phyloP scores from a whole-genome alignment of 2,113 vertebrate species.

The Lophura nycthemera region DNA sequence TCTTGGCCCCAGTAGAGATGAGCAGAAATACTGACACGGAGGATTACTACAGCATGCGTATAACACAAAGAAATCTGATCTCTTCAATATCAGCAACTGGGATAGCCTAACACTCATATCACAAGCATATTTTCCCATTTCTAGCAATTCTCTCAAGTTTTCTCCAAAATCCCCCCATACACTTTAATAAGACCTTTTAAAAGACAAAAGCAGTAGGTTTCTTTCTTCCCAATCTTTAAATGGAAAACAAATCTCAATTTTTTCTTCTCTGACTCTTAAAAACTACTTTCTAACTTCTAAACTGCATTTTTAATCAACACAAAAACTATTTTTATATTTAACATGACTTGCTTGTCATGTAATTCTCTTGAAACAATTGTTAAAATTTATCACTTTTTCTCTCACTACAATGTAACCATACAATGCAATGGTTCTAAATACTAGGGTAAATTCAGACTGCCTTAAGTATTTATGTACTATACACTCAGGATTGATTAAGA shows the following conservation, averaged over 20 bases:
- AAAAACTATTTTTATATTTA: background rate
- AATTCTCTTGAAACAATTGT: background rate
- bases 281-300: background rate
- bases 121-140: background rate
- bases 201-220: background rate
- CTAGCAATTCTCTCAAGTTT: background rate
- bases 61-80: fast-evolving
- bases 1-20: background rate
- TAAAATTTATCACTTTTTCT: background rate
- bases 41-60: background rate
- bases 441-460: background rate
- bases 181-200: background rate
- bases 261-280: background rate
- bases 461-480: background rate
- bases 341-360: background rate
- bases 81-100: fast-evolving
- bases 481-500: background rate
- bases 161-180: background rate
- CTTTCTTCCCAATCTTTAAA: background rate
- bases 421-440: background rate
- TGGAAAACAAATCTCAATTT: background rate
- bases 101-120: background rate
- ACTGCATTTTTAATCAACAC: background rate
- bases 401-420: background rate
- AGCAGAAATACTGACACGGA: background rate